Base-by-base conservation (phyloP, 2,113 vertebrate genomes). In the Lophochroa leadbeateri region DNA sequence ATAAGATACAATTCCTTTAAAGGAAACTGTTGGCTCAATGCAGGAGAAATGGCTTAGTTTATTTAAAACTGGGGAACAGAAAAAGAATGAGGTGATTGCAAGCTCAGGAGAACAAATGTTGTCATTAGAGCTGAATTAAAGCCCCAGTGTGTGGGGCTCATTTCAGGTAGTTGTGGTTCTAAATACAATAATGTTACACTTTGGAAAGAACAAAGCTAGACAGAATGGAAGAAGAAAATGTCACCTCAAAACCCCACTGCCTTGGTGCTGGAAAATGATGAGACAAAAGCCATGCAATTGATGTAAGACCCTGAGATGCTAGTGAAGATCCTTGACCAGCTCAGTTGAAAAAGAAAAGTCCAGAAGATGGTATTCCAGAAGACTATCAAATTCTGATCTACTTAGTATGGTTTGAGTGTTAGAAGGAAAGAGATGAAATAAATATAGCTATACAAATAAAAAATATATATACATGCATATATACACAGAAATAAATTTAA, bases 1-100 rank as follows among this genome's bases (percentile, higher is more conserved):
- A 39, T 82, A 79, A 96, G 49, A 90, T 79, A 43, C 37, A 92
- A 95, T 86, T 94, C 52, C 24, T 97, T 95, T 90, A 92, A 88
- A 63, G 50, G 83, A 85, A 95, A 71, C 6, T n/a, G 33, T 94
- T 61, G 79, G 63, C 63, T 91, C 61, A 94, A 3, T 49, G 82
- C 46, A 92, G 33, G 61, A 82, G 44, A 95, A 90, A 90, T 86
- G 9, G 13, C 71, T 92, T 91, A 25, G 10, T 90, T 86, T 90
- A 91, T 88, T 95, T 97, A 81, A 86, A 92, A 50, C 52, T 52
- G 20, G n/a, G 58, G 79, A 90, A 35, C 18, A 50, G 47, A 69
- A 47, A 49, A 84, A 71, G 16, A 57, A 72, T 39, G 35, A 91
- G 58, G 24, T 64, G 39, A 82, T 69, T 57, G 43, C 60, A 92